Conservation (phyloP, 2,113 vertebrate species). For the Diphyllodes magnificus region DNA sequence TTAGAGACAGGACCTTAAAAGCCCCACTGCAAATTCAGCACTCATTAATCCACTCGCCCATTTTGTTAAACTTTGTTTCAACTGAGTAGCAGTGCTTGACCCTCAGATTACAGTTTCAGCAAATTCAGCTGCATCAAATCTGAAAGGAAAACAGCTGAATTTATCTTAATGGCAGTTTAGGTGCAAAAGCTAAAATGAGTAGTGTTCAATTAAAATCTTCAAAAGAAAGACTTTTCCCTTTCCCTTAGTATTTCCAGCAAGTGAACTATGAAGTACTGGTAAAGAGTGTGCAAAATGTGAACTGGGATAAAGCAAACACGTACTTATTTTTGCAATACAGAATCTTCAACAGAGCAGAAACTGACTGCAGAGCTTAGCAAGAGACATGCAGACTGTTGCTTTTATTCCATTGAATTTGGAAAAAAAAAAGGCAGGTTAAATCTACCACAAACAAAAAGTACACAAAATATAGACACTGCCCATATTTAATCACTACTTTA, state of each 20-base stretch:
- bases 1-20: background rate
- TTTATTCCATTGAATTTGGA: rapidly evolving
- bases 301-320: background rate
- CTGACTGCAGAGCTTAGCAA: background rate
- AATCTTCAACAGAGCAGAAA: background rate
- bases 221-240: background rate
- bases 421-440: background rate
- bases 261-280: rapidly evolving
- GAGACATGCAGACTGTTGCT: background rate
- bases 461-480: background rate
- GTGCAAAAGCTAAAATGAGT: background rate
- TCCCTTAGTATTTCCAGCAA: background rate
- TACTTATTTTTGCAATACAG: background rate
- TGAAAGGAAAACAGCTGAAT: background rate
- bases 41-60: background rate
- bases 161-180: background rate
- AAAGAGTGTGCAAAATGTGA: background rate
- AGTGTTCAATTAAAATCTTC: background rate
- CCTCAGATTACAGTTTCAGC: background rate
- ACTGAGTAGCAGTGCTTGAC: background rate
- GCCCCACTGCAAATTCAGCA: background rate
- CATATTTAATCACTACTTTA: background rate
- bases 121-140: background rate
- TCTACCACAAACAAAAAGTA: background rate
- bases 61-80: background rate